Evolutionary conservation across 2,113 vertebrate genomes (phyloP), one percentile per base, ranked within the genome.

Genomic region (Aphyosemion australe): DNA sequence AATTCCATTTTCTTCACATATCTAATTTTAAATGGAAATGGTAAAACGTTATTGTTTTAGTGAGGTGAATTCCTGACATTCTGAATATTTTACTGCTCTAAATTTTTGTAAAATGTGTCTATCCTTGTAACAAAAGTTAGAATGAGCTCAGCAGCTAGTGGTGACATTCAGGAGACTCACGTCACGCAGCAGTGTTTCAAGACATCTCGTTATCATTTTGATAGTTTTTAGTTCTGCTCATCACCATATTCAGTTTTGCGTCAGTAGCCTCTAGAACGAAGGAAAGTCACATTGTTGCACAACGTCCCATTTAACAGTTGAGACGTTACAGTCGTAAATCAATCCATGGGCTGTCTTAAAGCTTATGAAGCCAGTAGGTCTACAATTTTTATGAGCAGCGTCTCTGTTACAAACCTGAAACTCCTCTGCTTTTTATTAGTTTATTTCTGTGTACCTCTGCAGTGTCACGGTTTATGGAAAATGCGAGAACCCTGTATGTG

Each of bases 321-420:
- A 79, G 69, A 69, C 5, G 53, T 26, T 37, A 0, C 0, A 5
- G 34, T 53, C 59, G 20, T 74, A 72, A 82, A 80, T 82, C 69
- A 62, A n/a, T 26, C 66, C 1, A 4, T 8, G 3, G 11, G 0
- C 1, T 12, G 20, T 34, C 54, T 39, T 56, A 51, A 67, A 69
- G 45, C 49, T 45, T 48, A 45, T 62, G 46, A 77, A 75, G 43
- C 41, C 61, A 49, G 31, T 1, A 11, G 45, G 6, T 37, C 20
- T 4, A 4, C 61, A 18, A 59, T 60, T 43, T 49, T 73, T 42
- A 64, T 1, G 42, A 43, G 8, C 42, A 14, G 0, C 0, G 2
- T 54, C 49, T 79, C 67, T n/a, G 26, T 60, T 61, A 43, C 56
- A 61, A 50, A 65, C 61, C 43, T 43, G 55, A 61, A 57, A 46